Conservation (phyloP, 1,140 invertebrate species). For the Cheumatopsyche charites region DNA sequence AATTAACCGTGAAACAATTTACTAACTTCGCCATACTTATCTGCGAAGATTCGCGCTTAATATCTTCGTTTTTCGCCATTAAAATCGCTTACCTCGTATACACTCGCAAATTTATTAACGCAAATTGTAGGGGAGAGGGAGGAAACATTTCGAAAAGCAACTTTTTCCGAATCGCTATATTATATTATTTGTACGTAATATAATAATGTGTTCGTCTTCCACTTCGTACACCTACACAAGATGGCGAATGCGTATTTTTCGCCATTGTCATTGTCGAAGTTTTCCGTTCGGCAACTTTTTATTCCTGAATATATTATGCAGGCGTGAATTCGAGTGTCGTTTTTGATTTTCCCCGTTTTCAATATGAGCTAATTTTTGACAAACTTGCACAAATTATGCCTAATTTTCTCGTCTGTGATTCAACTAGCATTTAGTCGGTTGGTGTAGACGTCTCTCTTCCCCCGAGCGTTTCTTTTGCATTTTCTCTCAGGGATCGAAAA, state of each 20-base stretch:
- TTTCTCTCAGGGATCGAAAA: slow-evolving; percentile 16
- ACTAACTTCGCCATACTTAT: slow-evolving; percentile 4
- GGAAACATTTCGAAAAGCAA: neutral
- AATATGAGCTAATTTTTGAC: slow-evolving; percentile 50
- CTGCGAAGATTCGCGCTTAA: slow-evolving; percentile 7
- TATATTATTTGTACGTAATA: too few relatives aligned
- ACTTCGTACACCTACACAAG: neutral
- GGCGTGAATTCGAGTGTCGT: slow-evolving; percentile 2
- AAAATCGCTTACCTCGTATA: neutral
- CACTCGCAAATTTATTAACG: neutral
- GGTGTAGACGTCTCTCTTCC: slow-evolving; percentile 7
- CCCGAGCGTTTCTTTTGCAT: slow-evolving; percentile 21
- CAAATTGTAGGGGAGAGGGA: neutral
- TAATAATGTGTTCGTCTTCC: neutral
- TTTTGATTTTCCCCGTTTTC: slow-evolving; percentile 29
- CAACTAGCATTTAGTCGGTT: slow-evolving; percentile 47
- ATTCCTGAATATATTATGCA: slow-evolving; percentile 17
- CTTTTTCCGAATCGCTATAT: neutral
- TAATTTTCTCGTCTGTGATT: slow-evolving; percentile 50
- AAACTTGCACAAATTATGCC: slow-evolving; percentile 48
- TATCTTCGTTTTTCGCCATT: slow-evolving; percentile 18
- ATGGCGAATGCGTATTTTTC: slow-evolving; percentile 1
- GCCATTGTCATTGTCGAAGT: neutral
- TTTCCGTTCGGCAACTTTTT: neutral
- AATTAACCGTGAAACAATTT: slow-evolving; percentile 35